A percentile compares a stretch with the other conserved stretches of the same genome.
phyloP scores from a whole-genome alignment of 2,113 vertebrate genomes.

The Monarcha castaneiventris region DNA sequence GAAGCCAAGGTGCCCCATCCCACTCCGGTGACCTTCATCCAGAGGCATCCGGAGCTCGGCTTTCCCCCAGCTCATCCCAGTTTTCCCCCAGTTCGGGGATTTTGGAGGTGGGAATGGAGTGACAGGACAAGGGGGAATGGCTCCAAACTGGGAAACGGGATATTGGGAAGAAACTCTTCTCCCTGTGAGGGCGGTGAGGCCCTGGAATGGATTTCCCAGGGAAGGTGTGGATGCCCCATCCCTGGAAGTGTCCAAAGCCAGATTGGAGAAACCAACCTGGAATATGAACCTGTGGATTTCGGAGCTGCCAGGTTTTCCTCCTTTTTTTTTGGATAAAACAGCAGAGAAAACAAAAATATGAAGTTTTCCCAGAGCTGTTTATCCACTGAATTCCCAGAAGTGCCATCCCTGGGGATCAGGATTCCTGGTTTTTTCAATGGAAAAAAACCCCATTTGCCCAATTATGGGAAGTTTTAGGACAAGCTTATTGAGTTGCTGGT shows the following conservation, averaged over 20 bases:
- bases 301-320: background rate
- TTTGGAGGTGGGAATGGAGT: background rate
- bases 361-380: background rate
- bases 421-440: background rate
- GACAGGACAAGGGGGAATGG: background rate
- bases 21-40: background rate
- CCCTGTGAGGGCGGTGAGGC: background rate
- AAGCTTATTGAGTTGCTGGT: background rate
- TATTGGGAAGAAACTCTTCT: background rate
- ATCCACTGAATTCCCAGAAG: background rate
- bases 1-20: background rate
- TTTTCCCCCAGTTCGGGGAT: background rate
- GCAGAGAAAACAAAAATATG: background rate
- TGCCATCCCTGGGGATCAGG: accelerated
- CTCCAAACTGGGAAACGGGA: background rate
- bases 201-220: background rate
- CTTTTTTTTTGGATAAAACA: background rate
- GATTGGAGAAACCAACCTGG: background rate
- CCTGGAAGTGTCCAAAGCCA: background rate
- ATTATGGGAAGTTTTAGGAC: background rate
- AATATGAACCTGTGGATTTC: background rate
- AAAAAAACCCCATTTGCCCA: background rate
- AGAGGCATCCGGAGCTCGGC: background rate
- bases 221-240: background rate
- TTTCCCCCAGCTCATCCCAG: background rate